Base-by-base conservation (phyloP, 2,797 vertebrate species). In the Crax fasciolata region DNA sequence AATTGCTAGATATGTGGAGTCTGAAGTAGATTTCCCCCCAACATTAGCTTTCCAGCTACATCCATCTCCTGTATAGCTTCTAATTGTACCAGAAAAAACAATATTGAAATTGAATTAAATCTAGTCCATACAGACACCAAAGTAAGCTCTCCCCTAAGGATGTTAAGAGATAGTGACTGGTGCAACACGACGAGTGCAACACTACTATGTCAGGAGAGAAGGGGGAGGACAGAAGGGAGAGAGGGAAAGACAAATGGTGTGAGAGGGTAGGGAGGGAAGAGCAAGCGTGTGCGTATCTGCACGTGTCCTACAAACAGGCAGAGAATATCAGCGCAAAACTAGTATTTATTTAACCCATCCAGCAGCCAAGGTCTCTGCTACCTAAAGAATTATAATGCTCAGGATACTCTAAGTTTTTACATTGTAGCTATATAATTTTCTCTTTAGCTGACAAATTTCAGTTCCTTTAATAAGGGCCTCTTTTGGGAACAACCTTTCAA, bases 301-400 rank as follows among this genome's bases (percentile, higher is more conserved):
- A 54, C 17, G 10, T 49, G 66, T 7, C 11, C 52, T 9, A 95
- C 67, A 82, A 84, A 87, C 38, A 80, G 46, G 91, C 48, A 74
- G 30, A 72, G 23, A 79, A 62, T 19, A 87, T 28, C 51, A 82
- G 76, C 84, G 61, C 66, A 92, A 92, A 93, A 75, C 54, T 32
- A 75, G 6, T 80, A 82, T 70, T 94, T 92, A 67, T 59, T 91
- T 90, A 85, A 90, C 44, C 57, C 30, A 38, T 58, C 38, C 77
- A 41, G 24, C 74, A 94, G 85, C 68, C 20, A 89, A 83, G 48
- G 71, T 80, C 70, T 88, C 54, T 67, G 44, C 61, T 65, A 77
- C 76, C 66, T 39, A 38, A 41, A 83, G 41, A 87, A 92, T 70
- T 82, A 70, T 55, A 66, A 66, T 16, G 11, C 10, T 77, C 44